Base-by-base conservation (phyloP, 2,888 invertebrate species). In the Chalcosyrphus nemorum region DNA sequence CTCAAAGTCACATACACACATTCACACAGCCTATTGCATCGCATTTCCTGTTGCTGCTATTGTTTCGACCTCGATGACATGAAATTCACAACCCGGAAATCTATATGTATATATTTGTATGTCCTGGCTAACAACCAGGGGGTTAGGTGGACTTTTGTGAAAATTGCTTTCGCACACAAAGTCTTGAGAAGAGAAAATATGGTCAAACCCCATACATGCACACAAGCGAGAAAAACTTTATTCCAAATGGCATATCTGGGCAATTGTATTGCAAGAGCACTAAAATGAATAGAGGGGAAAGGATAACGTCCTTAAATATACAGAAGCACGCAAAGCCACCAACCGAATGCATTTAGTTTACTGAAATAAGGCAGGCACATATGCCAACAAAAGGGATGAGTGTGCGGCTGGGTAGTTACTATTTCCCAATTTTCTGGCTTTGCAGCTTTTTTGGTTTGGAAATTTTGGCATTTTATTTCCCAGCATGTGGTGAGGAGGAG, bases 301-400 rank as follows among this genome's bases (percentile, higher is more conserved):
- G 21, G 27, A 50, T 47, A 21, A 24, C 52, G 77, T 72, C 66
- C 54, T 50, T 72, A 77, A 82, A 72, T 61, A 72, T 21, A 56
- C 50, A 27, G 50, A 57, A 38, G 32, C 84, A 84, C 80, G 80
- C 84, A 75, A 80, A 75, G 70, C 80, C 74, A 59, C 57, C 43
- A 75, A 75, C 19, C 78, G 56, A 66, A 78, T 78, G 72, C 78
- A 82, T 56, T 76, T 45, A 54, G 45, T 61, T 61, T 45, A 56
- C 54, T 56, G n/a, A 21, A 43, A 54, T 41, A n/a, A 32, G 50
- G n/a, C n/a, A n/a, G 24, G 56, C 52, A 11, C 50, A 65, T 32
- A 61, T 50, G 65, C 50, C 50, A 29, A 27, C 47, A 29, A 19
- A 45, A 38, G 7, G 21, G 11, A 21, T 19, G 11, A 27, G 15